A percentile compares a stretch with the other conserved stretches of the same genome.
Evolutionary conservation across 2,797 vertebrate species (phyloP).

Genomic region (Melopsittacus undulatus): DNA sequence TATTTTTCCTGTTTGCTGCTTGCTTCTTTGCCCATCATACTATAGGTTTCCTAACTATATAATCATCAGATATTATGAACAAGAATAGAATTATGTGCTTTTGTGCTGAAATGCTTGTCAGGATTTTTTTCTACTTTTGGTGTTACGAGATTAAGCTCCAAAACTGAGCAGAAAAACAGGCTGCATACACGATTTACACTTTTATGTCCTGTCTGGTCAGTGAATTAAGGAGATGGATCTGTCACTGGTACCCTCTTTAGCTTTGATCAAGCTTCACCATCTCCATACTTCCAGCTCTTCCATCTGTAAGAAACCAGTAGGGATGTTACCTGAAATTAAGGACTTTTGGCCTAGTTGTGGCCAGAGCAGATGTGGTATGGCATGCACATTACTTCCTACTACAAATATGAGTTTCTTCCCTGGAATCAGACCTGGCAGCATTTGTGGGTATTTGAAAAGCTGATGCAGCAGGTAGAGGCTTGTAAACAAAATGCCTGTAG

Average conservation of each 20-base stretch:
- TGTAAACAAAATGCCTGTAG: neutral
- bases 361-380: neutral
- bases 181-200: neutral
- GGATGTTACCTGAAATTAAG: neutral
- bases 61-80: neutral
- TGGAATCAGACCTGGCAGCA: neutral
- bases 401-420: neutral
- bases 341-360: neutral
- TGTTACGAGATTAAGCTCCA: neutral
- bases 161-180: neutral
- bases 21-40: neutral
- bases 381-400: neutral
- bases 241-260: neutral
- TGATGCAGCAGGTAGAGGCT: neutral
- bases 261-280: neutral
- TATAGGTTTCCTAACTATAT: neutral
- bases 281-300: neutral
- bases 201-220: neutral
- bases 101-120: neutral
- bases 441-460: neutral
- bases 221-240: neutral
- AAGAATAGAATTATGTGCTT: neutral
- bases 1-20: constrained; percentile 41
- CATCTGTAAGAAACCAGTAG: neutral
- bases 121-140: neutral